Evolutionary conservation across 2,797 vertebrate genomes (phyloP).

Genomic region (Phoeniculus purpureus): DNA sequence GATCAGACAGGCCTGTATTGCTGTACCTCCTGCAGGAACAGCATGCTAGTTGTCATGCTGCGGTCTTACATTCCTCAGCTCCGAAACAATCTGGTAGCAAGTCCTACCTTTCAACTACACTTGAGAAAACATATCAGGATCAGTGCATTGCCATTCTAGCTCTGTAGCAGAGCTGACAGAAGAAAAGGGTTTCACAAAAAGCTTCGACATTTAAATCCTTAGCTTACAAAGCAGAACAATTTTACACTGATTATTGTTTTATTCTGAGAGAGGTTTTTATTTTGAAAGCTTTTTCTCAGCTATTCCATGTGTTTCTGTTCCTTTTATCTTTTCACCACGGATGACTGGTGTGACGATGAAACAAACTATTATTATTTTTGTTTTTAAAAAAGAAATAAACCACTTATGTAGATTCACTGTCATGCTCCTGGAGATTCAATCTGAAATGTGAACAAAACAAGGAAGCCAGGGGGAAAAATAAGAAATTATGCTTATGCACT

Average conservation of each 20-base stretch:
- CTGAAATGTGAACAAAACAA: neutral
- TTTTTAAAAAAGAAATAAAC: neutral
- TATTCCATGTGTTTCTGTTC: neutral
- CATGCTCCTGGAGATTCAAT: neutral
- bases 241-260: neutral
- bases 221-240: neutral
- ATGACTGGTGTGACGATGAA: neutral
- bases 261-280: neutral
- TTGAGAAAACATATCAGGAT: neutral
- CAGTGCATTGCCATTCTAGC: neutral
- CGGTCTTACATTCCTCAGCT: neutral
- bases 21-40: neutral
- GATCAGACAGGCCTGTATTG: neutral
- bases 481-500: neutral
- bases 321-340: neutral
- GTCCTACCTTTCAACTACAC: neutral
- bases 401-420: neutral
- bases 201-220: neutral
- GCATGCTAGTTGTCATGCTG: neutral
- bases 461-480: neutral
- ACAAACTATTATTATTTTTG: neutral
- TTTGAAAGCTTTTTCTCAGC: neutral
- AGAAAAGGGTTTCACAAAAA: neutral
- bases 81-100: neutral
- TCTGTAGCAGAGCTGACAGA: neutral